Evolutionary conservation across 2,888 invertebrate species (phyloP).

Genomic region (Branchinecta sandiegonensis): DNA sequence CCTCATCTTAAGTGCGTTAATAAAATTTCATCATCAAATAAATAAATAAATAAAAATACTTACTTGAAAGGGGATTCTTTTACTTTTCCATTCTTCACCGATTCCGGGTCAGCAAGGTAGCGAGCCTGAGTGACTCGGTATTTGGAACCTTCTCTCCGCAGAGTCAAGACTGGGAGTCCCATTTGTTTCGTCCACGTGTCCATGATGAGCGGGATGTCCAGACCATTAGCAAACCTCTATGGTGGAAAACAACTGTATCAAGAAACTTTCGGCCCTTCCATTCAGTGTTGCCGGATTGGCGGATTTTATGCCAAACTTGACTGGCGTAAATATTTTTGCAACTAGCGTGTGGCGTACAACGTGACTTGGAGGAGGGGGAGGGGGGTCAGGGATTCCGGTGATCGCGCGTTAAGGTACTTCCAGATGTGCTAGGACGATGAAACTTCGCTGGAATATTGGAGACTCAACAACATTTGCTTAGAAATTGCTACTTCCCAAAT

Average conservation of each 20-base stretch:
- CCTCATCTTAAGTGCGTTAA: too few relatives aligned
- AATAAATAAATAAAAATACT: constrained; percentile 18
- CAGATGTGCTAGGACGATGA: too few relatives aligned
- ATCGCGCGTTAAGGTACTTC: too few relatives aligned
- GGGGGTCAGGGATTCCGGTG: too few relatives aligned
- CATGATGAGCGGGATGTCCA: constrained; percentile 47
- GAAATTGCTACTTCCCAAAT: too few relatives aligned
- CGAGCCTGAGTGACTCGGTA: constrained; percentile 54
- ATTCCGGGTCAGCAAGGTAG: constrained; percentile 53
- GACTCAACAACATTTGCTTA: too few relatives aligned
- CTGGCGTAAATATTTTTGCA: too few relatives aligned
- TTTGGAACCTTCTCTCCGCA: constrained; percentile 30
- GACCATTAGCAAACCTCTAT: constrained; percentile 34
- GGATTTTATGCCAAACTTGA: too few relatives aligned
- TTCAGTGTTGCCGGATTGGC: neutral
- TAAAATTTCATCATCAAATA: too few relatives aligned
- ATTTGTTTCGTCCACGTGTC: constrained; percentile 78
- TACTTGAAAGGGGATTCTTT: constrained; percentile 21
- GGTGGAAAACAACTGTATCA: constrained; percentile 33
- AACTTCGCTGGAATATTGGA: too few relatives aligned
- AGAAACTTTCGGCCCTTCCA: constrained; percentile 24
- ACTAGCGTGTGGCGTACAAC: too few relatives aligned
- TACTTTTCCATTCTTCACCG: constrained; percentile 12
- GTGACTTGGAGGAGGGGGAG: too few relatives aligned
- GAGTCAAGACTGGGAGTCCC: constrained; percentile 60